Base-by-base conservation (phyloP, 2,888 invertebrate genomes). In the Apamea monoglypha region DNA sequence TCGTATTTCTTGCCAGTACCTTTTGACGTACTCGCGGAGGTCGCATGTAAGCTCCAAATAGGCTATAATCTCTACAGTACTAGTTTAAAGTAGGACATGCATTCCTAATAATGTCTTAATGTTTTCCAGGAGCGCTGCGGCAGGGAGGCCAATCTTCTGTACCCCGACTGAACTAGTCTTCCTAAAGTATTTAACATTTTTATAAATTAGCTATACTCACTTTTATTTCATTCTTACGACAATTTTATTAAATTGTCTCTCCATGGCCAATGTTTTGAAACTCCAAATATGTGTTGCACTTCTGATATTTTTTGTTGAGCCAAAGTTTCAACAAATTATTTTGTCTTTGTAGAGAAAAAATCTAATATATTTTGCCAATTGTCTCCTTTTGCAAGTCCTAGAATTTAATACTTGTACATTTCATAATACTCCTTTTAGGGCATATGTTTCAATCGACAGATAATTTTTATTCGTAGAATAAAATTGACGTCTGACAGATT, bases 81-180 rank as follows among this genome's bases (percentile, higher is more conserved):
- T 12, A 64, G 21, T 64, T 12, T 10, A 25, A 21, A 64, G 16
- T 56, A 36, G 36, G 12, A 40, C 56, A 36, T 25, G 6, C 25
- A 56, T 71, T 56, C 5, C 36, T n/a, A n/a, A 25, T 32, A 29
- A 12, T 56, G 12, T 68, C 5, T 32, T 40, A 5, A 29, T 32
- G 18, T 18, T 71, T 92, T 91, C 2, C 93, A 95, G 96, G 94
- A 95, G 76, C 94, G 92, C 29, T 96, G 96, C 88, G 90, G 94
- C 10, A 85, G 90, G 47, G 91, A 91, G 47, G 73, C 90, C 14
- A 86, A 88, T 73, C 85, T 88, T 7, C 83, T 91, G 5, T 91
- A 87, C 76, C 78, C 90, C 21, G 91, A 91, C 85, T 91, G 84
- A 91, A 76, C 63, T 61, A 71, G 80, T 85, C 80, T 87, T 87